Conservation (phyloP, 2,888 invertebrate genomes). For the Sinelater perroti region DNA sequence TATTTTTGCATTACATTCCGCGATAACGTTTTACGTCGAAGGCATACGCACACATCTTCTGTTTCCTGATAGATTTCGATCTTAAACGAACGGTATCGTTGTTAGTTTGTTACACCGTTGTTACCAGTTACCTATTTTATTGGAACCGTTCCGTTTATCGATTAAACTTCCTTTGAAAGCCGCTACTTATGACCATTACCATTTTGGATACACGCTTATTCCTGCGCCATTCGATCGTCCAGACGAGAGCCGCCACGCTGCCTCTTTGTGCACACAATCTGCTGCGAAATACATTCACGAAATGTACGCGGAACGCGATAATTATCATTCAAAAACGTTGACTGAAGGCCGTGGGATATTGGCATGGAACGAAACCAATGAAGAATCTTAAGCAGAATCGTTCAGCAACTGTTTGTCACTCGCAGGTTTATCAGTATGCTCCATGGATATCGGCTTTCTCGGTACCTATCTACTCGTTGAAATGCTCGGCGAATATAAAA, state of each 20-base stretch:
- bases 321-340: slow-evolving; percentile 44
- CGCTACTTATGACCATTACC: slow-evolving; percentile 20
- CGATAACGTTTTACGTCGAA: slow-evolving; percentile 7
- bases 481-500: slow-evolving; percentile 10
- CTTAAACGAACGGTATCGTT: slow-evolving; percentile 26
- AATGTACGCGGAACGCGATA: slow-evolving; percentile 28
- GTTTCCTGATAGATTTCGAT: slow-evolving; percentile 22
- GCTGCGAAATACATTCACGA: slow-evolving; percentile 25
- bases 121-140: slow-evolving; percentile 24
- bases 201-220: slow-evolving; percentile 36
- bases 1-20: slow-evolving; percentile 11
- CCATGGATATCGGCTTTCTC: slow-evolving; percentile 16
- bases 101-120: slow-evolving; percentile 25
- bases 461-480: neutral
- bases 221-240: slow-evolving; percentile 12
- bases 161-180: slow-evolving; percentile 23
- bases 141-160: slow-evolving; percentile 26
- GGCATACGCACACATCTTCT: slow-evolving; percentile 14
- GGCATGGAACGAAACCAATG: slow-evolving; percentile 8
- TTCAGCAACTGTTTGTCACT: slow-evolving; percentile 27
- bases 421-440: slow-evolving; percentile 22
- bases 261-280: slow-evolving; percentile 3
- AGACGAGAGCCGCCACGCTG: slow-evolving; percentile 1
- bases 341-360: slow-evolving; percentile 46
- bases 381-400: slow-evolving; percentile 30